Base-by-base conservation (phyloP, 1,140 invertebrate genomes). In the Drepana arcuata region DNA sequence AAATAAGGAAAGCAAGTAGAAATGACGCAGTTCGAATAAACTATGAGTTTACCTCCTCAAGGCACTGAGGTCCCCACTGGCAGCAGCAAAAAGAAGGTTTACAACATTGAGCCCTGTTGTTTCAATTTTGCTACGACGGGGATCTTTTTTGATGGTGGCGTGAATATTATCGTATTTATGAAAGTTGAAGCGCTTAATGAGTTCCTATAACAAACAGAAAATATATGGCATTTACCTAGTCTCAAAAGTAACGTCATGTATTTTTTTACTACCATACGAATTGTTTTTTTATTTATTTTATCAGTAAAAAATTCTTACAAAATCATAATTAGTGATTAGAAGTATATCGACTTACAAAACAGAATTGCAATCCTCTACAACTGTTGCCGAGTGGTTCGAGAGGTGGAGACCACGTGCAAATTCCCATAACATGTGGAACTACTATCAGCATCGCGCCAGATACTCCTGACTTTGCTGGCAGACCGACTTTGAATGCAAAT, bases 101-200 rank as follows among this genome's bases (percentile, higher is more conserved):
- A 98, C 95, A 48, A 99, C 95, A 44, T 93, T 94, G 7, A 96
- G 85, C 1, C 94, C 95, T 68, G 95, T 95, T 0, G 93, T 93
- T 78, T 97, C 96, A 65, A 95, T 95, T 63, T 94, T 94, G 72
- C 95, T 92, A 37, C 94, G 88, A 49, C 97, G 88, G 0, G 96
- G 96, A 75, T 98, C 96, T 63, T 93, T 92, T 68, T 98, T 98
- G 65, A 95, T 92, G 3, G 92, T 91, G 2, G 94, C 93, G 67
- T 98, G 95, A 51, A 99, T 85, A 77, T 97, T 98, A 64, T 99
- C 97, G 63, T 97, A 99, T 61, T 97, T 93, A 83, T 99, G 97
- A 75, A 99, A 99, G 66, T 98, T 98, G 71, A 97, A 99, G 33
- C 90, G 89, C 23, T 88, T 85, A 1, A 98, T 93, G 27, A 98